These are phyloP conservation scores for Poeciliopsis turneri DNA, from an alignment of 2,797 vertebrate species.

Conservation along the genomic window DNA sequence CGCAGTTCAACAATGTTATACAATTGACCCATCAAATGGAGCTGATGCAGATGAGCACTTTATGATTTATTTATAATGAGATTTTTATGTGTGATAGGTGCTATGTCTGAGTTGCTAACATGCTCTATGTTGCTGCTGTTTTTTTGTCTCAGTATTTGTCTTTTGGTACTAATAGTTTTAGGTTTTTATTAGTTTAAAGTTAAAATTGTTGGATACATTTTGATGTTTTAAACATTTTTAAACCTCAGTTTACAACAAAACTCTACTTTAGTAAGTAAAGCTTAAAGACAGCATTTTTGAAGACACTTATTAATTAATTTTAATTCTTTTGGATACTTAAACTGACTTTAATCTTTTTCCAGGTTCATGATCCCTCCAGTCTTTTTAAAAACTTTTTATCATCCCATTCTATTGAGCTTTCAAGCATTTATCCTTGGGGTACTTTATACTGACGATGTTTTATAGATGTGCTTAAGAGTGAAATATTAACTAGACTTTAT, in stretches of 20 bases:
- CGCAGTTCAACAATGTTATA: background rate
- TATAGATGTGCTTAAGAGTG: background rate
- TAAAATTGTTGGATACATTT: background rate
- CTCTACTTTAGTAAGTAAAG: background rate
- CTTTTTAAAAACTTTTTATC: background rate
- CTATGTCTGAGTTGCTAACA: background rate
- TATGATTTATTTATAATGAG: background rate
- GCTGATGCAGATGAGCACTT: background rate
- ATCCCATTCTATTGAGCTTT: background rate
- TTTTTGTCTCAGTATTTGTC: background rate
- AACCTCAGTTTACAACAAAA: background rate
- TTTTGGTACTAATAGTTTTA: background rate
- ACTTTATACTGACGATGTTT: background rate
- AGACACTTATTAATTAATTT: background rate
- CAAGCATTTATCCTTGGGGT: background rate
- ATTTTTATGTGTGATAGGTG: no score
- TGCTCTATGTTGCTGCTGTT: background rate
- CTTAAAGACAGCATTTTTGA: background rate
- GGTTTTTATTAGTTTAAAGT: background rate
- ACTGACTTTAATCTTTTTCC: background rate
- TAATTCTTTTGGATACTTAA: background rate
- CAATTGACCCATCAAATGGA: background rate
- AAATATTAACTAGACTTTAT: background rate
- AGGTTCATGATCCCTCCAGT: conserved; percentile 5
- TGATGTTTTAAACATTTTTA: background rate